Base-by-base conservation (phyloP, 2,113 vertebrate genomes). In the Eonycteris spelaea region DNA sequence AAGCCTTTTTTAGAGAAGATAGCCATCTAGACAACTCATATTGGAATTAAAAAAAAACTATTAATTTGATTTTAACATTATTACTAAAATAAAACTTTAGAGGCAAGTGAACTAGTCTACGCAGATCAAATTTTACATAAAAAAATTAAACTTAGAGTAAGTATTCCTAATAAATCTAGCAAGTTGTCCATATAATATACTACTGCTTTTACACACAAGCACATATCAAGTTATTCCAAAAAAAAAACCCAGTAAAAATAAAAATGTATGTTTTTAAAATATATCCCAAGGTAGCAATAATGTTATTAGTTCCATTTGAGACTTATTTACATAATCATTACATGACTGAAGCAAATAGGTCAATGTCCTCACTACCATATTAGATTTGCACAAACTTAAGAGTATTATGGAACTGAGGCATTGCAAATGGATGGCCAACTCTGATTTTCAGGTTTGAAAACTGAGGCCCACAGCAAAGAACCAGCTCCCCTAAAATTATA, bases 31-130 rank as follows among this genome's bases (percentile, higher is more conserved):
- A 95, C 90, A 92, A 90, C 30, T 80, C 51, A 86, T 95, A 84
- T 57, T 7, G 78, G 79, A 33, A 91, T 80, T 93, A 91, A 86
- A 59, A 48, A 89, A 55, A 35, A 78, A 43, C 10, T 93, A 55
- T 96, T 95, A 89, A 95, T 96, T 94, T 97, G 63, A 87, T 85
- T 96, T 63, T 61, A 61, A 63, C 38, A 43, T 82, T 43, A 82
- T 45, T 63, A 38, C 79, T 63, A 63, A 82, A 82, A 82, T 82
- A 43, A 82, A 63, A 82, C 38, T 82, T 82, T 30, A 61, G 38
- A 61, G 38, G 57, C 38, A 63, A 86, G 11, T 84, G 63, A 38
- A 90, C 57, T 79, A 87, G 9, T 43, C 19, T 63, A 70, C 12
- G 21, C 33, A 89, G 35, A 73, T 35, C 77, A 94, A 85, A 16